phyloP scores from a whole-genome alignment of 2,888 invertebrate genomes.

The Spisula subtruncata region DNA sequence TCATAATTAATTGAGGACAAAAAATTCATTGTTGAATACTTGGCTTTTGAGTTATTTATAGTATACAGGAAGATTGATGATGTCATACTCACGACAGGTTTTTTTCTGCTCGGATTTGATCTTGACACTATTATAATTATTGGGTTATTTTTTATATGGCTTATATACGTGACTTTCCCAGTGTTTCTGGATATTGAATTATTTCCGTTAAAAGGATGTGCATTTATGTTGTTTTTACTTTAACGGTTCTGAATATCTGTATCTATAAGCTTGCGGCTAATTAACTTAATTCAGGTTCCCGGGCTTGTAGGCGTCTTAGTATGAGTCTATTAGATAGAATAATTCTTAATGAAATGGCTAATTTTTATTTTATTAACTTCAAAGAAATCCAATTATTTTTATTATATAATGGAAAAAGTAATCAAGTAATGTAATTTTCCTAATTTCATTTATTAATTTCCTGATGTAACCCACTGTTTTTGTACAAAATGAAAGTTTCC shows the following conservation, averaged over 20 bases:
- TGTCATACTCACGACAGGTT: not conserved
- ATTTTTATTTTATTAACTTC: not conserved
- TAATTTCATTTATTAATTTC: too few relatives aligned
- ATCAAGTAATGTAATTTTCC: not conserved
- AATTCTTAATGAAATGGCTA: not conserved
- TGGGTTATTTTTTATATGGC: not conserved
- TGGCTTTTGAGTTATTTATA: not conserved
- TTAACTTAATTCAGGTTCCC: not conserved
- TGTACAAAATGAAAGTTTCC: too few relatives aligned
- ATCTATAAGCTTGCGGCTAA: too few relatives aligned
- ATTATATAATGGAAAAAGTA: slow-evolving; percentile 5
- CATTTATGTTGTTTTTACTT: not conserved
- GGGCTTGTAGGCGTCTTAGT: not conserved
- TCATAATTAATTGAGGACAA: not conserved
- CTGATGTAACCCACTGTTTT: too few relatives aligned
- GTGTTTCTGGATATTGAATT: not conserved
- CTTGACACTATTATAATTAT: not conserved
- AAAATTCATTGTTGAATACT: not conserved
- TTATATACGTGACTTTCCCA: not conserved
- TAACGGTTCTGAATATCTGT: not conserved
- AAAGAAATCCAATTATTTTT: not conserved
- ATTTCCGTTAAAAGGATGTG: not conserved
- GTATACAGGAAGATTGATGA: not conserved
- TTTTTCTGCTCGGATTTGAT: not conserved
- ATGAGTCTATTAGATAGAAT: too few relatives aligned